Percentiles rank a stretch among this genome's conserved stretches.
Conservation (phyloP, 1,140 invertebrate genomes). For the Drosophila grimshawi region DNA sequence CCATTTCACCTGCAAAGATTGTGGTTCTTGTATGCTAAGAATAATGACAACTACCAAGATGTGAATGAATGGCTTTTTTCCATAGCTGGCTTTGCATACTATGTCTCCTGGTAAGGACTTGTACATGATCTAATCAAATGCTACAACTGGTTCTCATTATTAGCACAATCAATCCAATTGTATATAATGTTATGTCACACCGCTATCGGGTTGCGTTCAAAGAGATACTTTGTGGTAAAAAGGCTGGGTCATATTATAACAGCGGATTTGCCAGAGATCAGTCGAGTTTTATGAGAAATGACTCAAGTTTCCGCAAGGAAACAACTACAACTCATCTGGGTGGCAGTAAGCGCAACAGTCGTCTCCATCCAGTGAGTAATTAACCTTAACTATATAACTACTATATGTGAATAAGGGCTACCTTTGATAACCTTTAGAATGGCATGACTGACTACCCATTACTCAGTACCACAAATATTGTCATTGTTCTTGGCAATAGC, state of each 20-base stretch:
- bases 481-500: constrained; percentile 60
- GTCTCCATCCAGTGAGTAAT: constrained; percentile 67
- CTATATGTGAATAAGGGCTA: neutral
- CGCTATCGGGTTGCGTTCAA: constrained; percentile 93
- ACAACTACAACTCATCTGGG: constrained; percentile 45
- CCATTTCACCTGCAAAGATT: constrained; percentile 97
- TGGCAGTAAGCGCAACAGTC: constrained; percentile 54
- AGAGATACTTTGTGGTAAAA: constrained; percentile 87
- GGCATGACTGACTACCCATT: constrained; percentile 39
- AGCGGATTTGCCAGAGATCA: constrained; percentile 85
- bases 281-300: constrained; percentile 86
- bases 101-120: constrained; percentile 88
- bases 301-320: constrained; percentile 86
- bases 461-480: constrained; percentile 61
- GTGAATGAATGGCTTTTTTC: constrained; percentile 93
- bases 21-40: constrained; percentile 89
- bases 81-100: constrained; percentile 93
- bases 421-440: constrained; percentile 42
- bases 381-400: neutral
- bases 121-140: neutral
- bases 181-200: constrained; percentile 95
- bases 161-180: constrained; percentile 94
- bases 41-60: constrained; percentile 87
- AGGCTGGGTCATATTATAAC: constrained; percentile 74
- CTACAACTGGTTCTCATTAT: neutral